Evolutionary conservation across 2,113 vertebrate genomes (phyloP).

Genomic region (Mesitornis unicolor): DNA sequence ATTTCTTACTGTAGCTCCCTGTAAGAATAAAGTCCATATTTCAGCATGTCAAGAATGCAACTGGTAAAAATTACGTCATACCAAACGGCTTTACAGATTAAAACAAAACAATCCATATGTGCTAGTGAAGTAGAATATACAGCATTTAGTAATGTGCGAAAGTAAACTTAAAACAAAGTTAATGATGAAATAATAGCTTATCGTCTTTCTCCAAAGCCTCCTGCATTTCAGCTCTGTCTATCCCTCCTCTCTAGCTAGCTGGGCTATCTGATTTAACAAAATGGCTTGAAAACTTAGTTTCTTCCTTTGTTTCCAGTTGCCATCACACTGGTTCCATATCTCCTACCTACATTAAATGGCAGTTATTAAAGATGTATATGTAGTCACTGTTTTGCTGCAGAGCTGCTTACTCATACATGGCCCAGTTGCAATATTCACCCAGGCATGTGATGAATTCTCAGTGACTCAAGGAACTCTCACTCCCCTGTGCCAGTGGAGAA

Average conservation of each 20-base stretch:
- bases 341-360: neutral
- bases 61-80: accelerated
- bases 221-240: neutral
- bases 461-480: neutral
- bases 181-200: neutral
- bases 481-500: neutral
- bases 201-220: neutral
- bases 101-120: neutral
- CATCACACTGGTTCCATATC: neutral
- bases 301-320: neutral
- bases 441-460: no score
- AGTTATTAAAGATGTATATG: neutral
- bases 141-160: neutral
- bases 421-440: accelerated
- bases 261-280: neutral
- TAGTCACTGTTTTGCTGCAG: neutral
- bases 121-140: neutral
- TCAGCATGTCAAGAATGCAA: neutral
- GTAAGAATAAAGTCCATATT: neutral
- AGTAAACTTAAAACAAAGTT: neutral
- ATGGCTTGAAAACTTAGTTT: neutral
- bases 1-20: neutral
- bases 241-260: neutral
- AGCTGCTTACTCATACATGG: neutral
- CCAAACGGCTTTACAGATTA: neutral